These are phyloP conservation scores for Eristalis arbustorum DNA, from an alignment of 2,888 invertebrate species.

Conservation along the genomic window DNA sequence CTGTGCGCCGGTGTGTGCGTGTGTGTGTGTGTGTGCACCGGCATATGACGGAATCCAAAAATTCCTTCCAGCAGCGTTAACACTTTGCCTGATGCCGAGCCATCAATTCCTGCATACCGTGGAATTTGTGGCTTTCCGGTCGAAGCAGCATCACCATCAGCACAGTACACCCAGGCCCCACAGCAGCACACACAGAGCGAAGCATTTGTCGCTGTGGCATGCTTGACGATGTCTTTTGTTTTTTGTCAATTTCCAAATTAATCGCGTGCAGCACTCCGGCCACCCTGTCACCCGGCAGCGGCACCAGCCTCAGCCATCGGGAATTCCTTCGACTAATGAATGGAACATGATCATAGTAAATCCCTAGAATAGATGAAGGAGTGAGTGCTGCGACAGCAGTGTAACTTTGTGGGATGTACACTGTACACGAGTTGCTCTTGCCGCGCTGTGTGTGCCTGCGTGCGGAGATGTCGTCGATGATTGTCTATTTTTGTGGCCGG, in stretches of 20 bases:
- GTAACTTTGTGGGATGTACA: slow-evolving; percentile 37
- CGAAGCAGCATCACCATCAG: slow-evolving; percentile 21
- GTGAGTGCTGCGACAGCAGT: slow-evolving; percentile 36
- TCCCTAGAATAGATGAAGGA: slow-evolving; percentile 64
- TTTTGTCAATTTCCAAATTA: slow-evolving; percentile 70
- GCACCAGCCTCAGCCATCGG: slow-evolving; percentile 25
- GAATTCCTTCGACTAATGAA: slow-evolving; percentile 65
- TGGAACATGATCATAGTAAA: slow-evolving; percentile 65
- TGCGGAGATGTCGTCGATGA: slow-evolving; percentile 41
- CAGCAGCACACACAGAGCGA: not conserved
- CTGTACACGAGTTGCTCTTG: not conserved
- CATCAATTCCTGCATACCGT: slow-evolving; percentile 66
- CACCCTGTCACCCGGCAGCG: not conserved
- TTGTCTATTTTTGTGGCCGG: slow-evolving; percentile 59
- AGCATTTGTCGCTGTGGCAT: slow-evolving; percentile 61
- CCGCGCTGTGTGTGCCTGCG: not conserved
- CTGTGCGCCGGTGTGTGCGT: no score
- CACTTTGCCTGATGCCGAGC: slow-evolving; percentile 66
- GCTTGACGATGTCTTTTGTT: slow-evolving; percentile 65
- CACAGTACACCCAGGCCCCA: slow-evolving; percentile 31
- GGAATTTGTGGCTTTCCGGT: slow-evolving; percentile 70
- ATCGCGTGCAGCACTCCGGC: slow-evolving; percentile 30
- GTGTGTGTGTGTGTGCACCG: not conserved
- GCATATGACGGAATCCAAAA: slow-evolving; percentile 67
- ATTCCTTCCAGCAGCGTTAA: slow-evolving; percentile 58